Evolutionary conservation across 2,888 invertebrate species (phyloP).

Genomic region (Hydrotaea cyrtoneurina): DNA sequence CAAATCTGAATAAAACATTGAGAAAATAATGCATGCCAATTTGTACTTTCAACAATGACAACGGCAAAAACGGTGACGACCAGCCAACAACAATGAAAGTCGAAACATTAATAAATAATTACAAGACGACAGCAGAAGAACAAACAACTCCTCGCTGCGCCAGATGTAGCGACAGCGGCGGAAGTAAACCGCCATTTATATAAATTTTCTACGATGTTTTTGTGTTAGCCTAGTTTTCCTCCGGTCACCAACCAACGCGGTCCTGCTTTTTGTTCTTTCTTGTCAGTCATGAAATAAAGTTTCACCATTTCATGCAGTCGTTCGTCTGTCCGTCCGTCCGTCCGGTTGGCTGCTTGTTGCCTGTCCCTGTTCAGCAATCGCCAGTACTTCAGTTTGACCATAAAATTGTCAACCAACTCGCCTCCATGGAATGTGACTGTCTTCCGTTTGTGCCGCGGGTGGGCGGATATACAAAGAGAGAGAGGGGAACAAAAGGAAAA

Average conservation of each 20-base stretch:
- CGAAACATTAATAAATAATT: constrained; percentile 24
- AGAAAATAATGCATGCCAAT: no score
- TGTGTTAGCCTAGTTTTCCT: constrained; percentile 61
- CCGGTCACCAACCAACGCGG: no score
- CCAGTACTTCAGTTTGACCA: not conserved
- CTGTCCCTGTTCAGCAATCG: not conserved
- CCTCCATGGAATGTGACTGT: not conserved
- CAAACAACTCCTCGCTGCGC: not conserved
- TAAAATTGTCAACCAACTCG: constrained; percentile 1
- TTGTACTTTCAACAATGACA: not conserved
- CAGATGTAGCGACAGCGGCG: constrained; percentile 39
- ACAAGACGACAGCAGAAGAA: constrained; percentile 11
- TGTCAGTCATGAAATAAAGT: not conserved
- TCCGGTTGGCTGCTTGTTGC: not conserved
- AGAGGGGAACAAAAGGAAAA: not conserved
- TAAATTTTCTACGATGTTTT: constrained; percentile 61
- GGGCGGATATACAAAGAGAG: not conserved
- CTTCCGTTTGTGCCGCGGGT: not conserved
- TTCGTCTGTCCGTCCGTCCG: not conserved
- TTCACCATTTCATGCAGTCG: not conserved
- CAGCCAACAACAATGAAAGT: not conserved
- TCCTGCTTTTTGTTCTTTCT: constrained; percentile 6
- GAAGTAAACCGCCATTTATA: constrained; percentile 62
- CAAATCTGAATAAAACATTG: no score
- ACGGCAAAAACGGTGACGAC: not conserved